Evolutionary conservation across 2,888 invertebrate genomes (phyloP).

Genomic region (Chrysina gloriosa): DNA sequence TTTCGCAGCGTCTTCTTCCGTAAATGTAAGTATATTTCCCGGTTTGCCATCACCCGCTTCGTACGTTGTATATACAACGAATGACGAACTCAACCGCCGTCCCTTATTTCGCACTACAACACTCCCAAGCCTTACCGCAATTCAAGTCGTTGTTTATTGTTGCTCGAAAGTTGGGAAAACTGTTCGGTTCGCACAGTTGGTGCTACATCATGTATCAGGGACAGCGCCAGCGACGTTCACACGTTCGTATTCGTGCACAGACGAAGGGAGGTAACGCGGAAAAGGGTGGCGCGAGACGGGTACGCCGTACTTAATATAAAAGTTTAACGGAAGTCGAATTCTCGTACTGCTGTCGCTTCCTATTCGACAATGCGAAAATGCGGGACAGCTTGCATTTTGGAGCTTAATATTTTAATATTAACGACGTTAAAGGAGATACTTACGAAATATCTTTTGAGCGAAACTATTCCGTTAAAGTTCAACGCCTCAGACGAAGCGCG

Average conservation of each 20-base stretch:
- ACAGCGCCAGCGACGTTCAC: not conserved
- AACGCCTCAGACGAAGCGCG: too few species aligned
- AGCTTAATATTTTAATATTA: too few species aligned
- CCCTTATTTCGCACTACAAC: not conserved
- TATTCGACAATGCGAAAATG: too few species aligned
- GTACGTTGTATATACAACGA: not conserved
- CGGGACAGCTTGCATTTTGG: too few species aligned
- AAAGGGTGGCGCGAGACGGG: not conserved
- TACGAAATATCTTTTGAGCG: too few species aligned
- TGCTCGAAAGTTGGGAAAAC: slow-evolving; percentile 22
- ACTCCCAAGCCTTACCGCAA: not conserved
- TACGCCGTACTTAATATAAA: not conserved
- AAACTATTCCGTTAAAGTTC: too few species aligned
- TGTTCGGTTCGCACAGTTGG: slow-evolving; percentile 23
- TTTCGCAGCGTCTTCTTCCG: slow-evolving; percentile 10
- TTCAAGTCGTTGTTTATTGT: slow-evolving; percentile 26
- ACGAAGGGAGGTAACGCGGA: not conserved
- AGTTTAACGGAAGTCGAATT: too few species aligned
- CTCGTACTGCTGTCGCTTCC: too few species aligned
- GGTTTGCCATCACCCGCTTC: not conserved
- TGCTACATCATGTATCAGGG: slow-evolving; percentile 18
- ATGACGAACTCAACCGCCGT: not conserved
- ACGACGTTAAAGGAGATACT: too few species aligned
- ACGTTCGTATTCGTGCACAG: not conserved
- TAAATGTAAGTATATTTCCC: slow-evolving; percentile 31